Base-by-base conservation (phyloP, 2,888 invertebrate genomes). In the Temnothorax rugatulus region DNA sequence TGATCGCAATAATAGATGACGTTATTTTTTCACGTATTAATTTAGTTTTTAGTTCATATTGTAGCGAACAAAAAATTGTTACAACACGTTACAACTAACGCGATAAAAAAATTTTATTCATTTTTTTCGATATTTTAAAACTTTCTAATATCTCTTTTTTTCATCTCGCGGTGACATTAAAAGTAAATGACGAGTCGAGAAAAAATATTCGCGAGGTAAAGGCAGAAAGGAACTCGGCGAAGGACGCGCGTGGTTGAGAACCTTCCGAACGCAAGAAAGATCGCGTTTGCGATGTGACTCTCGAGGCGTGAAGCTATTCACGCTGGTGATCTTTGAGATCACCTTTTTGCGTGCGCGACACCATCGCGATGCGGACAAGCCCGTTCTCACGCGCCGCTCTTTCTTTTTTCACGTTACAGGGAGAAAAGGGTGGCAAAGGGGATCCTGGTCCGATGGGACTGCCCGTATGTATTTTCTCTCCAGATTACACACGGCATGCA, bases 401-500 rank as follows among this genome's bases (percentile, higher is more conserved):
- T 68, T 87, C 69, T 86, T 88, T 79, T 79, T 95, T 95, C 94
- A 95, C 87, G 94, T 95, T 96, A 77, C 95, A 98, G 98, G 98
- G 98, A 73, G 97, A 97, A 89, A 97, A 97, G 94, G 98, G 98
- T 79, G 96, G 96, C 76, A 97, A 97, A 95, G 98, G 98, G 84
- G 98, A 98, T 95, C 97, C 97, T 83, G 99, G 99, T 91, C 99
- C 99, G 81, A 99, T 99, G 98, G 99, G 99, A 93, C 96, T 99
- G 93, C 99, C 99, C 95, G 99, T 99, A 96, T 97, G 97, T 97
- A 91, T 91, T 89, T 88, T 89, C 88, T 86, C 87, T 87, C 84
- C 79, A 88, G 90, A 88, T 90, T 90, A 88, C 71, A 81, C 79
- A 50, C 69, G 18, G 44, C 71, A 81, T 64, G 38, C 74, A 13